phyloP scores from a whole-genome alignment of 1,140 invertebrate genomes.

The Bathynomus jamesi region DNA sequence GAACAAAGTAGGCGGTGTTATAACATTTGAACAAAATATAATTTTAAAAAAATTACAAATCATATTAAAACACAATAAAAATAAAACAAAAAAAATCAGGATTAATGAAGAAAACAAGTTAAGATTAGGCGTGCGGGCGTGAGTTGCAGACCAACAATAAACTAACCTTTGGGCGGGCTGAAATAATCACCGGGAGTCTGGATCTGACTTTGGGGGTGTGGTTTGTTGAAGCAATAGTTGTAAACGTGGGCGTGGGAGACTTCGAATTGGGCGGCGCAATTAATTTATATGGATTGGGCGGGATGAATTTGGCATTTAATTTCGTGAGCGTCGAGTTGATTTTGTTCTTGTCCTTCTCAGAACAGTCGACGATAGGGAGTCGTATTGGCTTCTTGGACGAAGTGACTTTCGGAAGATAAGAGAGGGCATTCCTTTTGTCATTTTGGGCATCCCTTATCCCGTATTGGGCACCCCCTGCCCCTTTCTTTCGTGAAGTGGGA shows the following conservation, averaged over 20 bases:
- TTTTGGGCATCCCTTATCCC: too few relatives aligned
- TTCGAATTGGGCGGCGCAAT: neutral
- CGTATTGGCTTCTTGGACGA: neutral
- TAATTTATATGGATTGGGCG: neutral
- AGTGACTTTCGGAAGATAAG: neutral
- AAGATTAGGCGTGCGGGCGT: neutral
- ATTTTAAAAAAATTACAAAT: neutral
- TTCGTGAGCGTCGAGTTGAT: neutral
- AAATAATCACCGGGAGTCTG: neutral
- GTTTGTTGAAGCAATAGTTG: too few relatives aligned
- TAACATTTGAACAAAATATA: too few relatives aligned
- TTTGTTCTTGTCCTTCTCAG: neutral
- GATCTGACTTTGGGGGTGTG: neutral
- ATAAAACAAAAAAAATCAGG: neutral
- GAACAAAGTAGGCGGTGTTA: too few relatives aligned
- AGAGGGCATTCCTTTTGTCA: too few relatives aligned
- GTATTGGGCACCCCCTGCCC: too few relatives aligned
- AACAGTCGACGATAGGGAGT: neutral
- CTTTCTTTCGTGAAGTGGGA: too few relatives aligned
- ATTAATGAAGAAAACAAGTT: neutral
- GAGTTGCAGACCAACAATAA: neutral
- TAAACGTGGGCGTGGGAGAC: neutral
- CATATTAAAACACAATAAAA: neutral
- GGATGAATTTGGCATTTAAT: neutral
- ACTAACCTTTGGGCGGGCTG: neutral